Evolutionary conservation across 2,797 vertebrate genomes (phyloP).

Genomic region (Channallabes apus): DNA sequence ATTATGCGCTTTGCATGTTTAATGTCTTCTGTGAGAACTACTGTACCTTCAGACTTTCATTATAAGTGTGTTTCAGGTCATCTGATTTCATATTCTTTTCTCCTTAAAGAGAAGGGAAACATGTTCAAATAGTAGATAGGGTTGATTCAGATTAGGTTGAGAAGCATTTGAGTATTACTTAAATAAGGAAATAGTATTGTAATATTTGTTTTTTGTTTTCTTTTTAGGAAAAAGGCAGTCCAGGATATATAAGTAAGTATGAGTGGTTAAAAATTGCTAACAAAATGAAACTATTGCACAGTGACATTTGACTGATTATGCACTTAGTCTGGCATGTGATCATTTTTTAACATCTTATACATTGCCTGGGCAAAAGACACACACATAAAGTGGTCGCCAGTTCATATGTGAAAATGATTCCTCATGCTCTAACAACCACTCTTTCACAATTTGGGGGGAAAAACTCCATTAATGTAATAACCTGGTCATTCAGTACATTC

Average conservation of each 20-base stretch:
- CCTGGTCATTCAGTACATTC: no score
- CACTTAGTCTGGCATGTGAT: background rate
- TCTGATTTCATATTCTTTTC: background rate
- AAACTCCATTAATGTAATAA: no score
- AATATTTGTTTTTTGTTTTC: constrained; percentile 12
- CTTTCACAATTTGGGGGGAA: no score
- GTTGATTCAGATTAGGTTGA: background rate
- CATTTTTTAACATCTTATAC: background rate
- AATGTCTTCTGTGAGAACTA: background rate
- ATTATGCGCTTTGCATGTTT: background rate
- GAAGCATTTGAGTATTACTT: background rate
- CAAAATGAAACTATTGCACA: background rate
- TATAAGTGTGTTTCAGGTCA: background rate
- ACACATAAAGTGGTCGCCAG: no score
- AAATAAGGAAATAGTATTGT: background rate
- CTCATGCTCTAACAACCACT: no score
- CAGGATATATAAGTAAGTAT: constrained; percentile 65
- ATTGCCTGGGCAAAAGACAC: no score
- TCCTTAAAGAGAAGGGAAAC: background rate
- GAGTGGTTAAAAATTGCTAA: constrained; percentile 16
- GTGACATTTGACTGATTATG: no score
- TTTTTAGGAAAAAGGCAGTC: constrained; percentile 59
- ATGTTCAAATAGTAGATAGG: background rate
- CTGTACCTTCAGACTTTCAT: background rate
- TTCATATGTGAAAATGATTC: no score